Evolutionary conservation across 2,797 vertebrate genomes (phyloP).

Genomic region (Anabacerthia variegaticeps): DNA sequence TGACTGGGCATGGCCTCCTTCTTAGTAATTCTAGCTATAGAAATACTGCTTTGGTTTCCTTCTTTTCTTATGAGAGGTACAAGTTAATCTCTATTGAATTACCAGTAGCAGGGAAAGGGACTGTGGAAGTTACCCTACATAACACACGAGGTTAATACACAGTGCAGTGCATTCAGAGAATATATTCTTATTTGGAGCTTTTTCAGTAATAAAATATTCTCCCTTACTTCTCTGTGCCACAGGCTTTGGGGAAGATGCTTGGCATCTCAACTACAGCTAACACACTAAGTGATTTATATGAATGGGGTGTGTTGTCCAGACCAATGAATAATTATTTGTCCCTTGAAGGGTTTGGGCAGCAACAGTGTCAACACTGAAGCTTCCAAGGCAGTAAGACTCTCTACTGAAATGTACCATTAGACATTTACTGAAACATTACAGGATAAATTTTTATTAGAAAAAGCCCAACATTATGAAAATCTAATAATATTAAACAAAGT

Average conservation of each 20-base stretch:
- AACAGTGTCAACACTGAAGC: not conserved
- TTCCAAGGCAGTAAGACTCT: not conserved
- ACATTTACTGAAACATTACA: not conserved
- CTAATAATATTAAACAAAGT: not conserved
- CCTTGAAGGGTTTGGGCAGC: not conserved
- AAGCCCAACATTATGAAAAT: not conserved
- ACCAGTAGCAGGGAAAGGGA: not conserved
- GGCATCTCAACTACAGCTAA: not conserved
- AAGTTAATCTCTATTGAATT: not conserved
- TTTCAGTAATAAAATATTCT: not conserved
- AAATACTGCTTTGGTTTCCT: not conserved
- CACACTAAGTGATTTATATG: not conserved
- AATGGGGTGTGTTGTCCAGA: not conserved
- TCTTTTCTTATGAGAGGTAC: not conserved
- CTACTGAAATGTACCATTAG: not conserved
- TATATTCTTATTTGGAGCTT: not conserved
- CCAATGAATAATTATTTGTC: constrained; percentile 26
- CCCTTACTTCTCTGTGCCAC: not conserved
- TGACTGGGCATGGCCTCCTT: not conserved
- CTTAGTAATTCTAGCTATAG: not conserved
- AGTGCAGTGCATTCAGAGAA: not conserved
- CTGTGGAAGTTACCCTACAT: not conserved
- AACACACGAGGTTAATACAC: not conserved
- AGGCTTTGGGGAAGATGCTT: not conserved
- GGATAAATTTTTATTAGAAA: not conserved